phyloP scores from a whole-genome alignment of 2,113 vertebrate species.

The Gymnobelideus leadbeateri region DNA sequence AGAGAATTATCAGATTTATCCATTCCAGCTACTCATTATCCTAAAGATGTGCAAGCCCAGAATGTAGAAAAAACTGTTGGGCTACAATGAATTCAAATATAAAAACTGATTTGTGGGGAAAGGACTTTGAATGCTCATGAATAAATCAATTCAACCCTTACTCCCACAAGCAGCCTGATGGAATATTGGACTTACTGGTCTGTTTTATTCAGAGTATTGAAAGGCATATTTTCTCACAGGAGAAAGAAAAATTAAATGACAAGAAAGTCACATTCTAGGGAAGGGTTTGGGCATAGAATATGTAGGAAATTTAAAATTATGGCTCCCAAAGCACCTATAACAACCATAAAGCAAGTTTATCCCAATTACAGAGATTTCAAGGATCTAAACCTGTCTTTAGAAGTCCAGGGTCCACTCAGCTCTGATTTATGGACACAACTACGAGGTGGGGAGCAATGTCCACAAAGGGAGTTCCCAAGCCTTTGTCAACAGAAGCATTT shows the following conservation, averaged over 20 bases:
- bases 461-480: background rate
- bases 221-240: background rate
- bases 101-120: conserved; percentile 35
- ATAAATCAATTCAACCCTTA: background rate
- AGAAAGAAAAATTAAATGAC: conserved; percentile 15
- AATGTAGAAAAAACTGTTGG: conserved; percentile 41
- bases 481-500: background rate
- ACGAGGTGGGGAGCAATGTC: background rate
- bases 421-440: background rate
- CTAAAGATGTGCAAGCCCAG: background rate
- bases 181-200: conserved; percentile 1
- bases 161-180: background rate
- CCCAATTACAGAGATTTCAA: background rate
- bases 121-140: background rate
- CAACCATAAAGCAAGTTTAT: background rate
- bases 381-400: background rate
- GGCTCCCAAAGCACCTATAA: background rate
- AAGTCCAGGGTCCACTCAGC: background rate
- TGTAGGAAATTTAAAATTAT: background rate
- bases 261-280: background rate
- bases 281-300: background rate
- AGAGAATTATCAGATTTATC: background rate
- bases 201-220: accelerated
- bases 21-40: accelerated
- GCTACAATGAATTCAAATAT: background rate